Base-by-base conservation (phyloP, 2,888 invertebrate species). In the Oscheius sp. region DNA sequence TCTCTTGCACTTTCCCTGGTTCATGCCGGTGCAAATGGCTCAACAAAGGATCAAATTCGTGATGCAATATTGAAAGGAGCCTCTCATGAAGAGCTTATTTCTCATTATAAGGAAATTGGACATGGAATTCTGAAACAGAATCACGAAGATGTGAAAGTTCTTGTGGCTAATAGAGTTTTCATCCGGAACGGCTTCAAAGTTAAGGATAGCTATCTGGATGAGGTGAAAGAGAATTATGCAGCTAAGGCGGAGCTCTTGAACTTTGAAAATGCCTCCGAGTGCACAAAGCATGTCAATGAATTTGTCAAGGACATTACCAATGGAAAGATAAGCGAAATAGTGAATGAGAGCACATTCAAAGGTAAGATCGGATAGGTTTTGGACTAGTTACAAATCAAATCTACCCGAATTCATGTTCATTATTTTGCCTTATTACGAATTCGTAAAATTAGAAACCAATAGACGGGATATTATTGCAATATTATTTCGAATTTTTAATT, bases 1-100 rank as follows among this genome's bases (percentile, higher is more conserved):
- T 45, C 72, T 8, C 65, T 73, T 24, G 80, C 71, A 6, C 33
- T 79, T 22, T 70, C 82, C 4, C 70, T 81, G 73, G 78, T 75
- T 33, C 80, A 81, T 51, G 59, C 44, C 12, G 59, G 59, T 44
- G 59, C 59, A n/a, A 30, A 30, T 1, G 44, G 44, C 1, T n/a
- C 41, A 2, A 59, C 59, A 41, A 59, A 59, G 28, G 44, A 41
- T 6, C 44, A 59, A 26, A 59, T 59, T 68, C 67, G 20, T 77
- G 78, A 17, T 67, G 81, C 17, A 38, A 45, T 54, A 9, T 26
- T 28, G 12, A 49, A 47, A 33, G 62, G 47, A 32, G 47, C 49
- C 22, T 12, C 47, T 0, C 33, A 62, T 22, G 47, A 62, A 9
- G 32, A 62, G 26, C 47, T 62, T 2, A 20, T 49, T 12, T 17